Evolutionary conservation across 1,140 invertebrate species (phyloP).

Genomic region (Pectinophora gossypiella): DNA sequence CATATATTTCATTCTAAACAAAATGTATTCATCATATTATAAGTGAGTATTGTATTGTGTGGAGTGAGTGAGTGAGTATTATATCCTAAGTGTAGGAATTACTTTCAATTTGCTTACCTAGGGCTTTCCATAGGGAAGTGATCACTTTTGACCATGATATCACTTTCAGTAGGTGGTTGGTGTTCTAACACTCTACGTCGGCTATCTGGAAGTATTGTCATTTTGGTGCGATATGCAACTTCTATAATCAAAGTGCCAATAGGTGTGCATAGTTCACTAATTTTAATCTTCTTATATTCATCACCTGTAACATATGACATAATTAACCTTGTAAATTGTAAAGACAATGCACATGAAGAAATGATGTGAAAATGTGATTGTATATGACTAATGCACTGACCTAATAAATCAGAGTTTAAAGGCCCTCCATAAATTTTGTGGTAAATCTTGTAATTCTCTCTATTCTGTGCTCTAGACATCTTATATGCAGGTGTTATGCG

Average conservation of each 20-base stretch:
- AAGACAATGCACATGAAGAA: too few relatives aligned
- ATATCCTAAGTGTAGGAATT: too few relatives aligned
- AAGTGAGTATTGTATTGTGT: too few relatives aligned
- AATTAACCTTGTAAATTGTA: too few relatives aligned
- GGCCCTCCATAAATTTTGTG: slow-evolving; percentile 62
- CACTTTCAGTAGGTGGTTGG: slow-evolving; percentile 6
- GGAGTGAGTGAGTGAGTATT: too few relatives aligned
- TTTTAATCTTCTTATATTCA: slow-evolving; percentile 51
- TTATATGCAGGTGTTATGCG: slow-evolving; percentile 64
- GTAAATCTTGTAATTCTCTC: slow-evolving; percentile 55
- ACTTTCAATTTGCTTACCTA: slow-evolving; percentile 28
- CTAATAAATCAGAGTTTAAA: slow-evolving; percentile 49
- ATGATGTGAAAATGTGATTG: neutral
- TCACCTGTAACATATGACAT: slow-evolving; percentile 58
- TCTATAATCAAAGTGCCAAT: slow-evolving; percentile 55
- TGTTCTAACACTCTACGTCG: slow-evolving; percentile 19
- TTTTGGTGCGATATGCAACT: slow-evolving; percentile 57
- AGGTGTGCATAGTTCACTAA: slow-evolving; percentile 52
- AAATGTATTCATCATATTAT: neutral
- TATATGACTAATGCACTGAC: slow-evolving; percentile 28
- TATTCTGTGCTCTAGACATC: slow-evolving; percentile 51
- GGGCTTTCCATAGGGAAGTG: slow-evolving; percentile 57
- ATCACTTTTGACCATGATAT: slow-evolving; percentile 59
- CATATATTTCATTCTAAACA: neutral
- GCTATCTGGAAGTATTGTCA: slow-evolving; percentile 51